These are phyloP conservation scores for Contarinia nasturtii DNA, from an alignment of 1,140 invertebrate genomes.

Conservation along the genomic window DNA sequence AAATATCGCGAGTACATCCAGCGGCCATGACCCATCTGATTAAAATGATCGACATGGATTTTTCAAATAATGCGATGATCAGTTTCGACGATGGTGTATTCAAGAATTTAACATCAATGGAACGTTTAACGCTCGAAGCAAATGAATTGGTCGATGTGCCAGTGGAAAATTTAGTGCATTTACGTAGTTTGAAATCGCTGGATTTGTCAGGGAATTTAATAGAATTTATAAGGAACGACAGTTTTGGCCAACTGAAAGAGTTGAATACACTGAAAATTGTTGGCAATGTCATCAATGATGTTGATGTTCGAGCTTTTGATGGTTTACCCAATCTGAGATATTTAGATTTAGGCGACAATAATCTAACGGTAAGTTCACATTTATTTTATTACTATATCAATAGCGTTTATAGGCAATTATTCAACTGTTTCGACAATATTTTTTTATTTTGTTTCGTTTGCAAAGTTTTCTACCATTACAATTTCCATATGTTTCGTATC, in stretches of 20 bases:
- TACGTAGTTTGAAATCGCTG: constrained; percentile 40
- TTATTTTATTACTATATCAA: not conserved
- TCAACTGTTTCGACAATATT: not conserved
- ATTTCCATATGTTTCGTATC: too few species aligned
- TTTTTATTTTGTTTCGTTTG: too few species aligned
- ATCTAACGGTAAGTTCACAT: constrained; percentile 35
- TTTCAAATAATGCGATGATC: constrained; percentile 55
- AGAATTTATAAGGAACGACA: constrained; percentile 39
- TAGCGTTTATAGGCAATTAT: not conserved
- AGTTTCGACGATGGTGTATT: constrained; percentile 49
- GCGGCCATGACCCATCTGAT: constrained; percentile 51
- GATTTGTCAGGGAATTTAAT: constrained; percentile 55
- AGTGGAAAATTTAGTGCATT: constrained; percentile 38
- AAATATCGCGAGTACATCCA: constrained; percentile 46
- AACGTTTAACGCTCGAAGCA: constrained; percentile 43
- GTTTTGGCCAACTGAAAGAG: constrained; percentile 44
- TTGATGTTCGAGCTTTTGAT: constrained; percentile 46
- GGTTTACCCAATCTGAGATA: constrained; percentile 43
- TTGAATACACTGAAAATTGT: constrained; percentile 41
- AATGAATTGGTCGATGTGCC: constrained; percentile 64
- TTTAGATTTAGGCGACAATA: constrained; percentile 63
- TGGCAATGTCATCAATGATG: constrained; percentile 48
- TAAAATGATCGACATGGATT: constrained; percentile 46
- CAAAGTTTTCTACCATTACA: too few species aligned
- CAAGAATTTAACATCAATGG: constrained; percentile 43